Evolutionary conservation across 1,140 invertebrate species (phyloP).

Genomic region (Trichoplusia ni): DNA sequence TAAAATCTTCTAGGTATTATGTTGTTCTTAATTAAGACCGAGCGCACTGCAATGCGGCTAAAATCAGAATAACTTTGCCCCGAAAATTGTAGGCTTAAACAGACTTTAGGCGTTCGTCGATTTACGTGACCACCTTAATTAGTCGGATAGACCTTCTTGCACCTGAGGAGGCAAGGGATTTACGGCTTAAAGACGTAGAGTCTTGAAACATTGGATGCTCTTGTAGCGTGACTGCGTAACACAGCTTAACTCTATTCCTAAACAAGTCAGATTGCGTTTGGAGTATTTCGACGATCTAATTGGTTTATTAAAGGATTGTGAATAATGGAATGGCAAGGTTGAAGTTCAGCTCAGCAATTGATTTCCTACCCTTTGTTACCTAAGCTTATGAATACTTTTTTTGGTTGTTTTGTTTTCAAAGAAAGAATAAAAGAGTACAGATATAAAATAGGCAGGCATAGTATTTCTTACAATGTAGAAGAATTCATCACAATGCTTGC

Average conservation of each 20-base stretch:
- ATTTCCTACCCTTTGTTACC: too few relatives aligned
- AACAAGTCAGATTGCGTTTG: not conserved
- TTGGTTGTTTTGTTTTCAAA: too few relatives aligned
- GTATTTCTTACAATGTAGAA: slow-evolving; percentile 34
- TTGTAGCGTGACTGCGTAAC: not conserved
- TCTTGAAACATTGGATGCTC: slow-evolving; percentile 29
- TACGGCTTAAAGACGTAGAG: slow-evolving; percentile 41
- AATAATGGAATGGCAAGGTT: too few relatives aligned
- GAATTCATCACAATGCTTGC: slow-evolving; percentile 35
- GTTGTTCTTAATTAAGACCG: slow-evolving; percentile 1
- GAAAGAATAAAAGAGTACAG: too few relatives aligned
- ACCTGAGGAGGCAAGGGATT: slow-evolving; percentile 51
- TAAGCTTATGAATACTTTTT: too few relatives aligned
- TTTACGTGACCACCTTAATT: slow-evolving; percentile 62
- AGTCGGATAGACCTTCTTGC: slow-evolving; percentile 51
- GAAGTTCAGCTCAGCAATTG: too few relatives aligned
- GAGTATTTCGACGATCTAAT: too few relatives aligned
- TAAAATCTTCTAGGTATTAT: too few relatives aligned
- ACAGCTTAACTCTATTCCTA: slow-evolving; percentile 8
- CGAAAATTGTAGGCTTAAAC: slow-evolving; percentile 48
- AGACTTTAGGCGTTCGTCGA: slow-evolving; percentile 43
- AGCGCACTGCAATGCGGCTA: slow-evolving; percentile 45
- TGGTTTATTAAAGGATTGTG: too few relatives aligned
- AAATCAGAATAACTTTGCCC: slow-evolving; percentile 39
- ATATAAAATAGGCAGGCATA: slow-evolving; percentile 16